These are phyloP conservation scores for Silurus asotus DNA, from an alignment of 2,113 vertebrate genomes.

Conservation along the genomic window DNA sequence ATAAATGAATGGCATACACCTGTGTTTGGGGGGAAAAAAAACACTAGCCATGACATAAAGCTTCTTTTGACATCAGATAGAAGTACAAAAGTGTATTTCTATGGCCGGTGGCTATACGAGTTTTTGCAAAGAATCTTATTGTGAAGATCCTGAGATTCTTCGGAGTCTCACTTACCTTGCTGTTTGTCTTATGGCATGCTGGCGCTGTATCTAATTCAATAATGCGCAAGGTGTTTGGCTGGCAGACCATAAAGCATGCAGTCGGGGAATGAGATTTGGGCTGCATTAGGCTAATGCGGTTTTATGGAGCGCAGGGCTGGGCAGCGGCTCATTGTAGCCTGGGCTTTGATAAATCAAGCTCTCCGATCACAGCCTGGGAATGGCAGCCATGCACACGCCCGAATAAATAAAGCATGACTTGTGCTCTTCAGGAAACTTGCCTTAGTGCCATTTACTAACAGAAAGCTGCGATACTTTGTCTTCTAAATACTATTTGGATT, in stretches of 20 bases:
- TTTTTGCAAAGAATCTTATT: background rate
- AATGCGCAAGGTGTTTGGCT: constrained; percentile 48
- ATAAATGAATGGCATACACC: constrained; percentile 61
- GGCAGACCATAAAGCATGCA: constrained; percentile 54
- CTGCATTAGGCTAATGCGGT: constrained; percentile 55
- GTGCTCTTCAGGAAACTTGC: constrained; percentile 17
- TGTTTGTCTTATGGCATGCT: constrained; percentile 43
- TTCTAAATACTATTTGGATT: background rate
- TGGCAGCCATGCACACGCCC: constrained; percentile 47
- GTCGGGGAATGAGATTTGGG: constrained; percentile 53
- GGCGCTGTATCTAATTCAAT: constrained; percentile 51
- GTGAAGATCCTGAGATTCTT: constrained; percentile 21
- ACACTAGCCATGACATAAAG: background rate
- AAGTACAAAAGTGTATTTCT: background rate
- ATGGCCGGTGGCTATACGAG: background rate
- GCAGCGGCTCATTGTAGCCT: constrained; percentile 29
- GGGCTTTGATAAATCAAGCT: constrained; percentile 51
- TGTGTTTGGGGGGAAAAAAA: constrained; percentile 19
- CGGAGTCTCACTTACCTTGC: constrained; percentile 25
- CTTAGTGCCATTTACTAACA: background rate
- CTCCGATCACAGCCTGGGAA: constrained; percentile 42
- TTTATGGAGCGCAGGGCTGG: constrained; percentile 37
- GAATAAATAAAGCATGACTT: constrained; percentile 54
- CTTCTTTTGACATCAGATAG: background rate
- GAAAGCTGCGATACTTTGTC: background rate